Percentiles rank a stretch among this genome's conserved stretches.
Evolutionary conservation across 2,888 invertebrate genomes (phyloP).

Genomic region (Bedellia somnulentella): DNA sequence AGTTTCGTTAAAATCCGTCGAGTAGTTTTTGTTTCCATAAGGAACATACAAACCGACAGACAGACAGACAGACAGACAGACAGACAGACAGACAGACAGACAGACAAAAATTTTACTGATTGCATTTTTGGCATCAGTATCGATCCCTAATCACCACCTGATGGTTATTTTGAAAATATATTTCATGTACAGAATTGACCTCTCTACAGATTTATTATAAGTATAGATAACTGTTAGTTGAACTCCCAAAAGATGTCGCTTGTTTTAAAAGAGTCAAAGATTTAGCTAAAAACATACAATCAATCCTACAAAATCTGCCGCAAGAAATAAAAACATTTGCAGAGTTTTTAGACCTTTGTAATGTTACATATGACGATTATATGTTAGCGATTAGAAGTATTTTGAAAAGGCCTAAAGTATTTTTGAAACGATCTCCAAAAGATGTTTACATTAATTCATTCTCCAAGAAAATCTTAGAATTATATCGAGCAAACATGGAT

Average conservation of each 20-base stretch:
- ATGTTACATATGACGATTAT: slow-evolving; percentile 7
- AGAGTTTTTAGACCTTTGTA: slow-evolving; percentile 6
- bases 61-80: no score
- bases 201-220: no score
- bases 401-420: slow-evolving; percentile 1
- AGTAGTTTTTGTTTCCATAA: no score
- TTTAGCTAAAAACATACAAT: slow-evolving; percentile 5
- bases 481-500: slow-evolving; percentile 21
- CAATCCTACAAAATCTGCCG: slow-evolving; percentile 3
- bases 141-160: no score
- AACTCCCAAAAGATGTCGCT: slow-evolving; percentile 3
- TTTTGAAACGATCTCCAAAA: slow-evolving; percentile 8
- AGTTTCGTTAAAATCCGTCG: no score
- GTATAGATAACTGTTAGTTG: slow-evolving; percentile 5
- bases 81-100: slow-evolving; percentile 13
- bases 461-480: slow-evolving; percentile 12
- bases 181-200: no score
- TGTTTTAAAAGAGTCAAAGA: slow-evolving; percentile 6
- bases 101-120: no score
- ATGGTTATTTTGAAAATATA: no score
- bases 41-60: no score
- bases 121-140: no score
- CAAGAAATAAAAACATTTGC: slow-evolving; percentile 8
- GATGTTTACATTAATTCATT: slow-evolving; percentile 11
- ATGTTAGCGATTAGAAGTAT: slow-evolving; percentile 10